Conservation (phyloP, 1,140 invertebrate genomes). For the Uloborus diversus region DNA sequence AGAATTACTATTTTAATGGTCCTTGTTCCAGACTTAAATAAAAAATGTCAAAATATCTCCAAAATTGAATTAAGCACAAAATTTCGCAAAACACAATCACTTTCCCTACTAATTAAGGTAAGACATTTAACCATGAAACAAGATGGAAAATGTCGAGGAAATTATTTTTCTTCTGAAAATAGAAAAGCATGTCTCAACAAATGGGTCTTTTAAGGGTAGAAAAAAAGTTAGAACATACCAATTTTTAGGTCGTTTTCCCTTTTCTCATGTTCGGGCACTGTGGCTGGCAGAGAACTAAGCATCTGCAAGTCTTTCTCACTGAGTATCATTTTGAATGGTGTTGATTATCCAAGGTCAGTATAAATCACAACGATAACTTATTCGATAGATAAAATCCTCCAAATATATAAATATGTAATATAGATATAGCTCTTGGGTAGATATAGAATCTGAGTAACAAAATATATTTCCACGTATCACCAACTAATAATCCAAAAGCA, state of each 20-base stretch:
- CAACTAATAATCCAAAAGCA: not conserved
- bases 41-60: too few species aligned
- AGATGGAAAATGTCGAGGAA: too few species aligned
- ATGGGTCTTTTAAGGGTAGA: not conserved
- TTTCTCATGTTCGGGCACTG: conserved; percentile 49
- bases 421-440: not conserved
- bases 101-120: too few species aligned
- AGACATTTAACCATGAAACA: too few species aligned
- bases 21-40: too few species aligned
- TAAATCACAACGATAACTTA: not conserved
- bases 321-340: conserved; percentile 58
- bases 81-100: too few species aligned
- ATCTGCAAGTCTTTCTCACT: conserved; percentile 60
- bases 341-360: not conserved
- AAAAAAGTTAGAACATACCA: conserved; percentile 14
- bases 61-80: too few species aligned
- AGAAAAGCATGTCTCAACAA: too few species aligned
- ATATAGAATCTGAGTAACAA: conserved; percentile 16
- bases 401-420: not conserved
- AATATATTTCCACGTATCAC: conserved; percentile 31
- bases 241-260: conserved; percentile 57
- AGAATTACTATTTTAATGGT: too few species aligned
- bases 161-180: too few species aligned
- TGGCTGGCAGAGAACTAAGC: conserved; percentile 50
- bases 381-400: not conserved